These are phyloP conservation scores for Melitaea cinxia DNA, from an alignment of 1,140 invertebrate species.

Conservation along the genomic window DNA sequence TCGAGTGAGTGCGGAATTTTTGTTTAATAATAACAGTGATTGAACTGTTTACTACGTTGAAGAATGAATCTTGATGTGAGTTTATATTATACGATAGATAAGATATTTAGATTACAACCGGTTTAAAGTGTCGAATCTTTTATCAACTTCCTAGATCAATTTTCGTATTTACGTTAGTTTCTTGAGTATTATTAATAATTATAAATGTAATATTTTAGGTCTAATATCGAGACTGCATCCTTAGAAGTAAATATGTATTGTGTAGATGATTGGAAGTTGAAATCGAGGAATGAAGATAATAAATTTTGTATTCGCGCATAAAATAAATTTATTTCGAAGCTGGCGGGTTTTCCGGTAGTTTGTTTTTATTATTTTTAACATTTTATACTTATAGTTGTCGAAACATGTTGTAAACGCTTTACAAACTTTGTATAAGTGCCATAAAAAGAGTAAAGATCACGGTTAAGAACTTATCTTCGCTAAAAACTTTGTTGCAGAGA, in stretches of 20 bases:
- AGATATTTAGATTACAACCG: neutral
- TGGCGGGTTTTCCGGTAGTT: conserved; percentile 34
- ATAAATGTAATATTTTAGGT: too few relatives aligned
- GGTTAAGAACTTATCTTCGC: conserved; percentile 14
- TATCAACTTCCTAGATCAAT: neutral
- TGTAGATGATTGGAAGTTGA: neutral
- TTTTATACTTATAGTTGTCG: conserved; percentile 28
- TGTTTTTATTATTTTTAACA: conserved; percentile 21
- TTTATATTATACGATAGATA: neutral
- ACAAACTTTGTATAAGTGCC: conserved; percentile 35
- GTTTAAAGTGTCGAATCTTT: neutral
- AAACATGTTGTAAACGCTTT: conserved; percentile 41
- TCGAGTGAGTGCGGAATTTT: conserved; percentile 73
- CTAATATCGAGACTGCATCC: too few relatives aligned
- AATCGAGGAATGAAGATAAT: neutral
- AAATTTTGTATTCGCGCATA: neutral
- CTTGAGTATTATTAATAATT: too few relatives aligned
- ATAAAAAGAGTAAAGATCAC: conserved; percentile 38
- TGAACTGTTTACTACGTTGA: conserved; percentile 15
- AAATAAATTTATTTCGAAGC: conserved; percentile 21
- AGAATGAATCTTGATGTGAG: conserved; percentile 23
- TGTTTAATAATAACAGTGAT: conserved; percentile 60
- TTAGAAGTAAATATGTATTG: neutral
- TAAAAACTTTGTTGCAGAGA: neutral
- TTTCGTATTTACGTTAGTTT: neutral